Conservation (phyloP, 2,888 invertebrate genomes). For the Microplitis deprimator region DNA sequence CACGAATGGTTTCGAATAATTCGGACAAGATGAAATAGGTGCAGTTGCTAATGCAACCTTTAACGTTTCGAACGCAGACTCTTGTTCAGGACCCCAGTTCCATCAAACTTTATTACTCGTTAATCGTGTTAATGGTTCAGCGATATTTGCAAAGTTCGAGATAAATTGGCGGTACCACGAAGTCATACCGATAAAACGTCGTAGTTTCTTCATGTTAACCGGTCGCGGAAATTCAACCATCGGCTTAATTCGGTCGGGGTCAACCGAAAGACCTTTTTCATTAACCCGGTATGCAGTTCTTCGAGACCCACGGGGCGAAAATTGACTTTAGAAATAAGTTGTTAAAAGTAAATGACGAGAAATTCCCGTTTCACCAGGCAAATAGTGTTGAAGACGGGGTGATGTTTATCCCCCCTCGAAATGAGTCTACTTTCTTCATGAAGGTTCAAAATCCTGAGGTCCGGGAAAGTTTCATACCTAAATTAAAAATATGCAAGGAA, state of each 20-base stretch:
- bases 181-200: conserved; percentile 57
- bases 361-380: too few species aligned
- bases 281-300: conserved; percentile 57
- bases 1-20: conserved; percentile 42
- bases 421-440: too few species aligned
- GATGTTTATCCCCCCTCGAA: too few species aligned
- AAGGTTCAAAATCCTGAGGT: too few species aligned
- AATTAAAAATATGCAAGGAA: too few species aligned
- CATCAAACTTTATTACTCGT: conserved; percentile 40
- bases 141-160: conserved; percentile 47
- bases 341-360: too few species aligned
- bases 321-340: too few species aligned
- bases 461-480: too few species aligned
- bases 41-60: conserved; percentile 37
- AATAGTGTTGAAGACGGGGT: too few species aligned
- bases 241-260: conserved; percentile 44
- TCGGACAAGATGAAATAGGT: conserved; percentile 47
- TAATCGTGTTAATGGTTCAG: conserved; percentile 50
- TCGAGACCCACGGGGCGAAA: too few species aligned
- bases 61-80: conserved; percentile 20
- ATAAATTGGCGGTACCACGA: conserved; percentile 60
- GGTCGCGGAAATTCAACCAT: conserved; percentile 51
- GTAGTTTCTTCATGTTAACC: conserved; percentile 48
- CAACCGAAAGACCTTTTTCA: conserved; percentile 48
- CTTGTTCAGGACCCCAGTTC: conserved; percentile 31